Conservation (phyloP, 2,888 invertebrate species). For the Celastrina argiolus region DNA sequence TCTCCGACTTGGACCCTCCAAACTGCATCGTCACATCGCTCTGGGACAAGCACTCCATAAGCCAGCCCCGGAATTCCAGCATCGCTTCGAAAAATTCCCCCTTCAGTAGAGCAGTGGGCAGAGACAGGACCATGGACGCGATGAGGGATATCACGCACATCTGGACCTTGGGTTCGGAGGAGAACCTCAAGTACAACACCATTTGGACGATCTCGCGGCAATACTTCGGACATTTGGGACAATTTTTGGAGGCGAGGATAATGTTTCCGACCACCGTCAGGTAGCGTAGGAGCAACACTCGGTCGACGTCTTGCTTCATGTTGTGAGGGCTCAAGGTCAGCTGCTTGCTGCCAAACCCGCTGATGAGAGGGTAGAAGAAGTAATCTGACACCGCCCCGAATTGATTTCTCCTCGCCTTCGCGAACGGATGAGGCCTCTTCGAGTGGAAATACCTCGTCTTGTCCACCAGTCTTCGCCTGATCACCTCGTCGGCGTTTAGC, state of each 20-base stretch:
- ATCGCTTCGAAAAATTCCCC: slow-evolving; percentile 80
- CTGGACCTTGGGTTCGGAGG: slow-evolving; percentile 82
- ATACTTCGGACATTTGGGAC: slow-evolving; percentile 80
- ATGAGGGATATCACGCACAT: slow-evolving; percentile 82
- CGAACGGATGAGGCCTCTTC: slow-evolving; percentile 55
- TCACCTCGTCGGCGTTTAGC: slow-evolving; percentile 73
- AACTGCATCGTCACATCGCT: slow-evolving; percentile 64
- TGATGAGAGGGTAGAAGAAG: slow-evolving; percentile 90
- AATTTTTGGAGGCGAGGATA: slow-evolving; percentile 83
- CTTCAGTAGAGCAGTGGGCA: slow-evolving; percentile 77
- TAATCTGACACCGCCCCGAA: slow-evolving; percentile 86
- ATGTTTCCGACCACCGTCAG: slow-evolving; percentile 83
- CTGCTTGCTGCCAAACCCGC: slow-evolving; percentile 81
- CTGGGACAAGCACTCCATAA: slow-evolving; percentile 76
- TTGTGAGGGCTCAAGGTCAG: slow-evolving; percentile 71
- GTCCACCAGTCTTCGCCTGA: slow-evolving; percentile 81
- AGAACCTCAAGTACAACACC: slow-evolving; percentile 81
- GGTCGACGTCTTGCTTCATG: slow-evolving; percentile 80
- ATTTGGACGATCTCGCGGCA: slow-evolving; percentile 84
- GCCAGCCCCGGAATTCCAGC: slow-evolving; percentile 82
- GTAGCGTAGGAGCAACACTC: slow-evolving; percentile 82
- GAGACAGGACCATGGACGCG: slow-evolving; percentile 80
- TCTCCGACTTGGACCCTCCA: slow-evolving; percentile 81
- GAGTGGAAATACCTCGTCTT: slow-evolving; percentile 84
- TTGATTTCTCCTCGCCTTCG: slow-evolving; percentile 76